Evolutionary conservation across 2,113 vertebrate genomes (phyloP), one percentile per base, ranked within the genome.

Genomic region (Heteronetta atricapilla): DNA sequence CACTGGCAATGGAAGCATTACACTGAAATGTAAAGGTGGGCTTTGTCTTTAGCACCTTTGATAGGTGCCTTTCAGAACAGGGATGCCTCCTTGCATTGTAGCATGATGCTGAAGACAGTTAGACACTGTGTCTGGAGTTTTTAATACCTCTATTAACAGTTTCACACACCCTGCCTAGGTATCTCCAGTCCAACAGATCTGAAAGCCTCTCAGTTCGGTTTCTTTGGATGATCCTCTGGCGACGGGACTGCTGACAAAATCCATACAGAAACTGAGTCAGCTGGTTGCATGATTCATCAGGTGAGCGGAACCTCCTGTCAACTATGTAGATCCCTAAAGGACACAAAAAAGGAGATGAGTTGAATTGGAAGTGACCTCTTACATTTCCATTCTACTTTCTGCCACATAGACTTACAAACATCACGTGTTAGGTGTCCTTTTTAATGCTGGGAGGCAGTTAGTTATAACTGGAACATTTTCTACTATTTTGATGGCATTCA

Each of bases 141-240:
- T n/a, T 10, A 55, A 22, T 40, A 50, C 20, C 46, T 31, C 38
- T 55, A 11, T 52, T 25, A 33, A 60, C 36, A 88, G 50, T 34
- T n/a, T 21, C 82, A 95, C 98, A 63, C 88, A 99, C 99, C 98
- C 98, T 98, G 91, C 98, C 99, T 36, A 99, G 98, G 89, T 99
- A 99, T 98, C 98, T 98, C 99, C 99, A 99, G 96, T 99, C 99
- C 93, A 99, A 97, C 66, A 99, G 98, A 63, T 99, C 99, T 0
- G 99, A 99, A 62, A 99, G 98, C 58, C 99, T 98, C 94, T 99
- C 99, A 0, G 99, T 99, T 68, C 99, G 98, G 97, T 99, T 99
- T 59, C 99, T 97, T 89, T 99, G 99, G 92, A 99, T 99, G 95
- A 99, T 99, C 81, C 99, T 98, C 96, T 99, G 99, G 38, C 99